Percentiles rank a stretch among this genome's conserved stretches.
phyloP scores from a whole-genome alignment of 92 coral and sea anemone genomes.

The Porites lobata region DNA sequence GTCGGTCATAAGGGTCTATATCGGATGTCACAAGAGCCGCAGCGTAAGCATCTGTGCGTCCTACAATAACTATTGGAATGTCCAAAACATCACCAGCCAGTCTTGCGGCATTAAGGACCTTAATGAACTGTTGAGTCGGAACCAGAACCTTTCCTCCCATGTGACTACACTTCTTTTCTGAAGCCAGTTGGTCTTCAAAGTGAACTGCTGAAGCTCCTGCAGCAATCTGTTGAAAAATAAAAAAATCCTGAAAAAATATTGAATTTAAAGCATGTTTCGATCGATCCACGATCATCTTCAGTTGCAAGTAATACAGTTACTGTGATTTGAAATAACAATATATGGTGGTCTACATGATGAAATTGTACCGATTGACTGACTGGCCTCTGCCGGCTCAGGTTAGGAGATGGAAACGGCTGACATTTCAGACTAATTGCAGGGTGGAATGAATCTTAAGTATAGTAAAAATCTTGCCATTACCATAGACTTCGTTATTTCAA shows the following conservation, averaged over 20 bases:
- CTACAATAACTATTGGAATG: conserved; percentile 91
- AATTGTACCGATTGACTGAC: no score
- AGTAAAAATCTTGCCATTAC: conserved; percentile 40
- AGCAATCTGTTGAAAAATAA: conserved; percentile 67
- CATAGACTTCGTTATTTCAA: conserved; percentile 94
- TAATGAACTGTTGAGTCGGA: conserved; percentile 95
- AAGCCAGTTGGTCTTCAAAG: conserved; percentile 98
- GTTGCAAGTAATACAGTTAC: no score
- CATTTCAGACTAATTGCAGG: no score
- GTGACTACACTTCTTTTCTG: conserved; percentile 99
- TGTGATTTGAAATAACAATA: no score
- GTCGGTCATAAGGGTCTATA: conserved; percentile 92
- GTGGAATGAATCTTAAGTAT: no score
- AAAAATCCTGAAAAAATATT: neutral
- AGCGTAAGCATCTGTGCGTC: conserved; percentile 97
- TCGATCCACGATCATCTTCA: no score
- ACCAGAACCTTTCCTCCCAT: conserved; percentile 99
- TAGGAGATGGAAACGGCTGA: no score
- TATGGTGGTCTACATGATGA: no score
- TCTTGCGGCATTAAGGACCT: conserved; percentile 93
- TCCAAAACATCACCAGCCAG: conserved; percentile 94
- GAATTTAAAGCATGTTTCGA: no score
- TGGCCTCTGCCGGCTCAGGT: no score
- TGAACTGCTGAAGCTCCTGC: conserved; percentile 98
- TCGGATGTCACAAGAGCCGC: conserved; percentile 98